Evolutionary conservation across 2,113 vertebrate species (phyloP).

Genomic region (Xenotilapia leptura): DNA sequence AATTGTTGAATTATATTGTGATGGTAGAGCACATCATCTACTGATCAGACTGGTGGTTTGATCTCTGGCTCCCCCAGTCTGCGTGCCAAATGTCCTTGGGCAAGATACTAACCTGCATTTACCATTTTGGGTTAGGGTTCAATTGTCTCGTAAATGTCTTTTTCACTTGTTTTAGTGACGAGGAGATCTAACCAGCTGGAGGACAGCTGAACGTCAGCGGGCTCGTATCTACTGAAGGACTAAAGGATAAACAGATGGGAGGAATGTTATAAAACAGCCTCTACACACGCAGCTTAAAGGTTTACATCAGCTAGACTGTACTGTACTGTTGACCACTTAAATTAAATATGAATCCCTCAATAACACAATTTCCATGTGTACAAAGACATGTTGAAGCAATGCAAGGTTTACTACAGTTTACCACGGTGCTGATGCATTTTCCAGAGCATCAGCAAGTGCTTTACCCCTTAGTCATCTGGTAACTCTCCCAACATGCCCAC

Average conservation of each 20-base stretch:
- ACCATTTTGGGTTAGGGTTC: neutral
- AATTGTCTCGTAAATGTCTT: neutral
- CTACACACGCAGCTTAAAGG: neutral
- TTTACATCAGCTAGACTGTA: neutral
- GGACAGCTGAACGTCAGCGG: neutral
- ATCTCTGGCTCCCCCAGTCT: neutral
- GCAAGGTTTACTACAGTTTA: neutral
- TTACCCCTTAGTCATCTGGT: constrained; percentile 11
- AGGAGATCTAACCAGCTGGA: neutral
- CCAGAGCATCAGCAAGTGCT: neutral
- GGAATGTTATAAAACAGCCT: neutral
- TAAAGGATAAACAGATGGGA: neutral
- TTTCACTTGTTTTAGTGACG: neutral
- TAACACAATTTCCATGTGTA: neutral
- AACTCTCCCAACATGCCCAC: neutral
- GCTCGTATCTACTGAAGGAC: neutral
- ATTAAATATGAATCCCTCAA: neutral
- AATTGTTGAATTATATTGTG: neutral
- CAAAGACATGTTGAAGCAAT: neutral
- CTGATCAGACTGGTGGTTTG: neutral
- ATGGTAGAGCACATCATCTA: neutral
- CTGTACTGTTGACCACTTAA: neutral
- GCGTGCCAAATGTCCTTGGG: neutral
- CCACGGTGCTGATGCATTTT: neutral
- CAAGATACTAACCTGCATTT: neutral